Percentiles rank a stretch among this genome's conserved stretches.
These are phyloP conservation scores for Laupala kohalensis DNA, from an alignment of 1,140 invertebrate species.

Conservation along the genomic window DNA sequence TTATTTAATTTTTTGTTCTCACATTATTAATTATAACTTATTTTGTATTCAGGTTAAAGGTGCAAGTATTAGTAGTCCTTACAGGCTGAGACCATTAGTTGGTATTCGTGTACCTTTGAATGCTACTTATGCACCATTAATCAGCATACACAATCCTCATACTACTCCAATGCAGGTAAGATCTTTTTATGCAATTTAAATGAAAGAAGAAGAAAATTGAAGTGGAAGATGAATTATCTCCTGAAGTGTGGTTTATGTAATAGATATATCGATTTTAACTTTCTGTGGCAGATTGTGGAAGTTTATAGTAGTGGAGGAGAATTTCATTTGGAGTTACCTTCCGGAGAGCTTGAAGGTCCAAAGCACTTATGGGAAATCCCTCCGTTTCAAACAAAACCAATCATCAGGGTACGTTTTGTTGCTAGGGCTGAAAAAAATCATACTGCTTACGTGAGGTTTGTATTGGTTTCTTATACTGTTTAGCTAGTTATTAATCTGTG, in stretches of 20 bases:
- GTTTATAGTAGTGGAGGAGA: constrained; percentile 85
- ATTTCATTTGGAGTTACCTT: constrained; percentile 79
- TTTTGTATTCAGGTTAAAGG: constrained; percentile 62
- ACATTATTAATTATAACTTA: constrained; percentile 14
- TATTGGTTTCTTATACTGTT: background rate
- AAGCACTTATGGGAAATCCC: constrained; percentile 79
- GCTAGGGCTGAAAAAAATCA: constrained; percentile 63
- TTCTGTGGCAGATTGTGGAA: constrained; percentile 44
- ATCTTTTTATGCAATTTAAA: too few relatives aligned
- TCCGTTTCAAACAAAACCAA: constrained; percentile 74
- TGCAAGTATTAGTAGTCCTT: constrained; percentile 71
- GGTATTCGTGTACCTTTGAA: constrained; percentile 83
- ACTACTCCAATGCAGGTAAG: constrained; percentile 68
- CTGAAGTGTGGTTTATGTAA: too few relatives aligned
- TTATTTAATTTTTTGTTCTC: background rate
- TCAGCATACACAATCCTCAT: constrained; percentile 90
- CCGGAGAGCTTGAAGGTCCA: constrained; percentile 62
- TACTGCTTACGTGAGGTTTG: constrained; percentile 62
- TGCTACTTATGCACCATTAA: constrained; percentile 76
- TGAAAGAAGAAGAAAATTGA: background rate
- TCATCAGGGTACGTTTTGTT: constrained; percentile 76
- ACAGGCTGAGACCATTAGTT: constrained; percentile 75
- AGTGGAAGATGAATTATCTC: background rate
- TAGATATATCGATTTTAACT: background rate
- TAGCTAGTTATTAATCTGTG: background rate